A percentile compares a stretch with the other conserved stretches of the same genome.
These are phyloP conservation scores for Montipora efflorescens DNA, from an alignment of 64 coral and sea anemone genomes.

Conservation along the genomic window DNA sequence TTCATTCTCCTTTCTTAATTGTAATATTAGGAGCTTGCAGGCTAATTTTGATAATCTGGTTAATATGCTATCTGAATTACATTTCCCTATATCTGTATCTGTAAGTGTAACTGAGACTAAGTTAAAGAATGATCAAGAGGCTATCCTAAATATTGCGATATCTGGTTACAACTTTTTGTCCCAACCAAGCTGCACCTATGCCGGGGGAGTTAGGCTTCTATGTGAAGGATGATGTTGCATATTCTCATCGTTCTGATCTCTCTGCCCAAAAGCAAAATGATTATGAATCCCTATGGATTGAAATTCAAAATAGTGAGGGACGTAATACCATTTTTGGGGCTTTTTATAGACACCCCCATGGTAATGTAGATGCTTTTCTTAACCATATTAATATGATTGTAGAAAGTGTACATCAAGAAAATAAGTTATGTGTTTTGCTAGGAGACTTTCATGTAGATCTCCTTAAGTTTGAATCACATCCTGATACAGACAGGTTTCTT, in stretches of 20 bases:
- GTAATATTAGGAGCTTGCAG: too few relatives aligned
- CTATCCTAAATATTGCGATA: background rate
- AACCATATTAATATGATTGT: background rate
- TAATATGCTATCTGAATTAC: too few relatives aligned
- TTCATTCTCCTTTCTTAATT: too few relatives aligned
- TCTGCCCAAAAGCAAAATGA: background rate
- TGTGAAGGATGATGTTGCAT: slow-evolving; percentile 26
- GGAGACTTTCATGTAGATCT: background rate
- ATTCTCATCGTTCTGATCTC: background rate
- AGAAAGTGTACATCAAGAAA: background rate
- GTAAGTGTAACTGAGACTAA: slow-evolving; percentile 31
- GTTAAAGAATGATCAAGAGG: slow-evolving; percentile 1
- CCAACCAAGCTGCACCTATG: too few relatives aligned
- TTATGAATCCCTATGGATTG: background rate
- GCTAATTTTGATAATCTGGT: too few relatives aligned
- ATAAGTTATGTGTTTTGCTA: background rate
- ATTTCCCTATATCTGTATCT: too few relatives aligned
- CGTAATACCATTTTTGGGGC: too few relatives aligned
- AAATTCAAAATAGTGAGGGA: background rate
- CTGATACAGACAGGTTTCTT: too few relatives aligned
- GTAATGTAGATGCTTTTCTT: background rate
- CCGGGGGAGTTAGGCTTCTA: slow-evolving; percentile 5
- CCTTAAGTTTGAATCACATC: background rate
- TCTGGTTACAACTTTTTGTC: slow-evolving; percentile 9
- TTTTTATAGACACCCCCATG: background rate